Conservation (phyloP, 2,113 vertebrate species). For the Malaclemys terrapin region DNA sequence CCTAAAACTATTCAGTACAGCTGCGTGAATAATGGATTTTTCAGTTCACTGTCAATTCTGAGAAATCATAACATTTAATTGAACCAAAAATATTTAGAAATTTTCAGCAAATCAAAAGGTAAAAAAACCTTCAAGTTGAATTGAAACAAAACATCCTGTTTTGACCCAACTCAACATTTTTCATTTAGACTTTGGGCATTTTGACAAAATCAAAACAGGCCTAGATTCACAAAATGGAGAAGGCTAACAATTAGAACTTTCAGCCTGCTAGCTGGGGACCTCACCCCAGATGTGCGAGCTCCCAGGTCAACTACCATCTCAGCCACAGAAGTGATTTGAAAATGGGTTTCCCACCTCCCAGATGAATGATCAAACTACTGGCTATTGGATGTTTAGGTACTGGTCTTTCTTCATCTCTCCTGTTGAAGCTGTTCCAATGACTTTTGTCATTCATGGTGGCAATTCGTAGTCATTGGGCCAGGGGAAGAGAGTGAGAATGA, state of each 20-base stretch:
- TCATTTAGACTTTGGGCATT: not conserved
- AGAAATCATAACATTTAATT: not conserved
- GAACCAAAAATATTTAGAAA: not conserved
- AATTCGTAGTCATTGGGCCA: not conserved
- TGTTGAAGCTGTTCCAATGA: not conserved
- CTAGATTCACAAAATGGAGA: not conserved
- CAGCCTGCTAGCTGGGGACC: not conserved
- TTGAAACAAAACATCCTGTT: not conserved
- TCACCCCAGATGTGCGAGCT: not conserved
- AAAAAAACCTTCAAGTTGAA: not conserved
- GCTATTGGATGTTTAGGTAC: not conserved
- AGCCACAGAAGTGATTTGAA: not conserved
- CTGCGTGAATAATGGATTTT: not conserved
- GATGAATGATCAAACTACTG: not conserved
- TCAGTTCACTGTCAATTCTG: not conserved
- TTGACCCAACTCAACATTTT: not conserved
- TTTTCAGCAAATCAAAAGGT: not conserved
- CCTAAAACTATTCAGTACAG: not conserved
- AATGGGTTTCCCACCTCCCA: not conserved
- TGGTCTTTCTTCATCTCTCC: not conserved
- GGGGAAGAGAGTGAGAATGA: not conserved
- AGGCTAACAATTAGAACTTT: not conserved
- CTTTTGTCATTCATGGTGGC: not conserved
- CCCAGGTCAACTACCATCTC: not conserved
- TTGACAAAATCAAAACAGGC: not conserved